Evolutionary conservation across 1,140 invertebrate genomes (phyloP).

Genomic region (Camponotus vicinus): DNA sequence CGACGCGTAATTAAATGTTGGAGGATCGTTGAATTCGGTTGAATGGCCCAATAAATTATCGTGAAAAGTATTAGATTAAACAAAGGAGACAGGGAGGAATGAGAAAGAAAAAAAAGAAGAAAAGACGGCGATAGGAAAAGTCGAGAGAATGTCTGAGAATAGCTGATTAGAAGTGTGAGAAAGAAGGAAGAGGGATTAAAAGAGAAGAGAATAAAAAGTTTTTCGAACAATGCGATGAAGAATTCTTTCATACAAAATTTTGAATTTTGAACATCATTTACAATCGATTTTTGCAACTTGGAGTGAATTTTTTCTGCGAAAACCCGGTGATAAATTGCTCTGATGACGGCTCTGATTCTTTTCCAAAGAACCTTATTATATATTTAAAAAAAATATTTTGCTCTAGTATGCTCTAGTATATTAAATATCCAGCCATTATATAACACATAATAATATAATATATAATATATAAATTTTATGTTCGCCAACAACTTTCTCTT

Average conservation of each 20-base stretch:
- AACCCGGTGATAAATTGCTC: not conserved
- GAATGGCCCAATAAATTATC: not conserved
- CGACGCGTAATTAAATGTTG: constrained; percentile 52
- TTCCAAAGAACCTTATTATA: not conserved
- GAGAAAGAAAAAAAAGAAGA: not conserved
- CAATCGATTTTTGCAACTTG: not conserved
- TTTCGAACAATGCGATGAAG: not conserved
- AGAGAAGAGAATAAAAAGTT: not conserved
- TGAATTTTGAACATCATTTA: too few relatives aligned
- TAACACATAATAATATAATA: too few relatives aligned
- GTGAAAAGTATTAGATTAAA: constrained; percentile 1
- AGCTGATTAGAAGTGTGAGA: constrained; percentile 1
- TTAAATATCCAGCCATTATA: not conserved
- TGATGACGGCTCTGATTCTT: too few relatives aligned
- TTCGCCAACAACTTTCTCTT: too few relatives aligned
- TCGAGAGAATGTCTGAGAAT: not conserved
- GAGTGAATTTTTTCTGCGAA: not conserved
- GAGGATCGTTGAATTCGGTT: constrained; percentile 14
- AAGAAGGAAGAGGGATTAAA: not conserved
- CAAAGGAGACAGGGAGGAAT: not conserved
- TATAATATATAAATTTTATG: too few relatives aligned
- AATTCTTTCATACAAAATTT: not conserved
- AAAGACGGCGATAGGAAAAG: not conserved
- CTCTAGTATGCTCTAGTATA: not conserved
- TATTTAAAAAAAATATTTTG: not conserved